Evolutionary conservation across 2,113 vertebrate genomes (phyloP).

Genomic region (Prolemur simus): DNA sequence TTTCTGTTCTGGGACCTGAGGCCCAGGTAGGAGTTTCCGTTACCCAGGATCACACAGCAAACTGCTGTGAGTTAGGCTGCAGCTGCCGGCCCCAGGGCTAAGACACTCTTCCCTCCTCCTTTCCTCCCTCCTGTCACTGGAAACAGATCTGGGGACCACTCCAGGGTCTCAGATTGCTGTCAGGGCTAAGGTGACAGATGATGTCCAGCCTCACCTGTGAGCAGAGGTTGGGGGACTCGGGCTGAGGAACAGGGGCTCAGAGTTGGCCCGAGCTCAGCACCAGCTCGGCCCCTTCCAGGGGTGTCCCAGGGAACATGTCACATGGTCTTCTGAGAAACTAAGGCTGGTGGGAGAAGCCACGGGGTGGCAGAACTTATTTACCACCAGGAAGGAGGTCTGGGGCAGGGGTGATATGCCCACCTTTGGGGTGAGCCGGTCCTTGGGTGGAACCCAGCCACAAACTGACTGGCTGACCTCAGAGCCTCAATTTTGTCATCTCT

Average conservation of each 20-base stretch:
- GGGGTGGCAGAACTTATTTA: not conserved
- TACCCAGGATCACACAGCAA: rapidly evolving
- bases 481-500: not conserved
- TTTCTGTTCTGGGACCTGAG: not conserved
- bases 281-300: rapidly evolving
- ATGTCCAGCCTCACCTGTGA: not conserved
- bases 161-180: not conserved
- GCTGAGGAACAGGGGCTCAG: too few species aligned
- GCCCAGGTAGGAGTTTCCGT: not conserved
- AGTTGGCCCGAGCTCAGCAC: not conserved
- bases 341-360: not conserved
- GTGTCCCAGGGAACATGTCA: not conserved
- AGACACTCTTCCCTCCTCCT: too few species aligned
- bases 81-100: rapidly evolving
- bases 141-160: rapidly evolving
- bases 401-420: too few species aligned
- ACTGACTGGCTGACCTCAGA: not conserved
- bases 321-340: rapidly evolving
- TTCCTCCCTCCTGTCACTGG: not conserved
- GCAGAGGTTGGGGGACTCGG: not conserved
- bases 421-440: rapidly evolving
- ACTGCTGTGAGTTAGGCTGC: not conserved
- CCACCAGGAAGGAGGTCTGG: too few species aligned
- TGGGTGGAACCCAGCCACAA: not conserved
- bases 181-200: not conserved